Percentiles rank a stretch among this genome's conserved stretches.
Evolutionary conservation across 2,113 vertebrate genomes (phyloP).

Genomic region (Camelus bactrianus): DNA sequence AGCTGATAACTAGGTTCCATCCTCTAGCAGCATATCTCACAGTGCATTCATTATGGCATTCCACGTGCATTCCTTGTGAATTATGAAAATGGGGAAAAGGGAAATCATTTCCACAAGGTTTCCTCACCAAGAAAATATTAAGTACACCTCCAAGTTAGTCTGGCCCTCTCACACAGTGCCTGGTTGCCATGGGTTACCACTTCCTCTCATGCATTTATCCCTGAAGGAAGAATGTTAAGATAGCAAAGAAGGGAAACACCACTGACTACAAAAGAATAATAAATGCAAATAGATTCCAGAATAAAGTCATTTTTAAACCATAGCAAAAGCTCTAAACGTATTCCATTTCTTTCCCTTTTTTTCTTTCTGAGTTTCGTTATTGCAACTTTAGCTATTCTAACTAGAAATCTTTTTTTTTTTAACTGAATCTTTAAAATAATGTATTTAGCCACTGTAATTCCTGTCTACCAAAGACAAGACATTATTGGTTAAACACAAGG

Average conservation of each 20-base stretch:
- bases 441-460: neutral
- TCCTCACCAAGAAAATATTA: conserved; percentile 47
- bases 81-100: neutral
- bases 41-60: conserved; percentile 21
- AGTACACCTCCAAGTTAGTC: neutral
- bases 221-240: neutral
- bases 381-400: neutral
- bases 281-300: conserved; percentile 41
- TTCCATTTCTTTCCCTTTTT: neutral
- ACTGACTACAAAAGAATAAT: neutral
- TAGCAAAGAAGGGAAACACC: neutral
- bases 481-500: neutral
- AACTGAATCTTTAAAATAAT: conserved; percentile 29
- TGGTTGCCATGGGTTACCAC: conserved; percentile 32
- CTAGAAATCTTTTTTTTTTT: conserved; percentile 5
- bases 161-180: neutral
- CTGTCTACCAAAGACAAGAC: neutral
- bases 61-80: neutral
- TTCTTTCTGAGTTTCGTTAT: neutral
- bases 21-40: neutral
- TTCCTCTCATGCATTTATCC: neutral
- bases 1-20: neutral
- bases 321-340: neutral
- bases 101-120: conserved; percentile 4
- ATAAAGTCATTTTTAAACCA: conserved; percentile 40